Evolutionary conservation across 2,797 vertebrate genomes (phyloP), one percentile per base, ranked within the genome.

Genomic region (Mionectes olivaceus): DNA sequence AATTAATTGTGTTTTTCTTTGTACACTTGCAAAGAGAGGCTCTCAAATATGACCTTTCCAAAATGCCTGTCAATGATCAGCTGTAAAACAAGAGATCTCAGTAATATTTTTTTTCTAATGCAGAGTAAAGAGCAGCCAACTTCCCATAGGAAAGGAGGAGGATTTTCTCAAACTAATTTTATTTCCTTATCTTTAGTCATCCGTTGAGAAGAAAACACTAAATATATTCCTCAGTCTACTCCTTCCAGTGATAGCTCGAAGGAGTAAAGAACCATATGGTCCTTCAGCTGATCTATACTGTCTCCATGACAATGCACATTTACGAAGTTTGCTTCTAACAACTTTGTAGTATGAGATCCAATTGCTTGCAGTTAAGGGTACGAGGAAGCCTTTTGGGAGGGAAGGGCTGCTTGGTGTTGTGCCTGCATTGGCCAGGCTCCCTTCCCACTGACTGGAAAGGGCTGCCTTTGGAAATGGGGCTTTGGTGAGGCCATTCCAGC

Each of bases 261-360:
- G 96, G 95, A 96, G 96, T 97, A 96, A 96, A 95, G 95, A 95
- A 95, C 89, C 91, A 94, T 95, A 93, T 96, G 95, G 87, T 96
- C 78, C 87, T 96, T 97, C 94, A 94, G 89, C 88, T 96, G 95
- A 96, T 93, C 94, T 90, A 35, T 92, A 90, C 94, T 94, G 95
- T 97, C 95, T 95, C 93, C 96, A 96, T 96, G 95, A 96, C 94
- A 95, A 96, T 97, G 95, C 91, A 93, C 92, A 96, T 97, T 93
- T 95, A 87, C 90, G 85, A 96, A 95, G 87, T 96, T 96, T 91
- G 60, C 77, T 90, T 79, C 80, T 50, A 59, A 95, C 94, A 69
- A 77, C 90, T 89, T 87, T 13, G 80, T 95, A 94, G 78, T 90
- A 80, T 67, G 89, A 73, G 67, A 64, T 86, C 70, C 80, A 94